Evolutionary conservation across 2,113 vertebrate genomes (phyloP), one percentile per base, ranked within the genome.

Genomic region (Labeo rohita): DNA sequence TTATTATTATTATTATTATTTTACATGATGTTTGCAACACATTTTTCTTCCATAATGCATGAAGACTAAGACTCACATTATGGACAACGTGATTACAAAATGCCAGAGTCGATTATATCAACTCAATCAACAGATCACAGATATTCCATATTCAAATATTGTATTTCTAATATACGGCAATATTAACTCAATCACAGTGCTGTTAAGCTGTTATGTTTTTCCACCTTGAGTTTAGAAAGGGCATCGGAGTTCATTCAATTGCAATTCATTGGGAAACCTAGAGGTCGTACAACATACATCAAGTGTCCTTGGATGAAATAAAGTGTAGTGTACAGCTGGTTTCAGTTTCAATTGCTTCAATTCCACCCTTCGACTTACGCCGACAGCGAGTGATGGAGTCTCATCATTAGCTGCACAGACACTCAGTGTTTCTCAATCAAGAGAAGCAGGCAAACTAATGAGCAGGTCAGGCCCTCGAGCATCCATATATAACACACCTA

Each of bases 391-490:
- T 84, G 59, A 92, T 87, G 89, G 68, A 74, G 75, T 76, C 80
- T 50, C 2, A 47, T 87, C 88, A 91, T 90, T 90, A 90, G 86
- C 63, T 56, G 49, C 84, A 88, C 50, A 84, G 54, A 68, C 84
- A 85, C 88, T 84, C 56, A 15, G 74, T 50, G 77, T 85, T 56
- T 86, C 61, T 92, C 87, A 89, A 89, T 93, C 90, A 89, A 79
- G 45, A 76, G 73, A 90, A 49, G 81, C 90, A 90, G 89, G 79
- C 54, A 78, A 80, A 72, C 83, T 87, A 91, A 92, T 77, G 74
- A 87, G 89, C 56, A 16, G 43, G 86, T 90, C 87, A 84, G 80
- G 73, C 49, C 49, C 72, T 45, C 75, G 83, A 86, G 77, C 77
- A 89, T 45, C 21, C 59, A 63, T 47, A 85, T 49, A 21, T 34